These are phyloP conservation scores for Pseudococcus jackbeardsleyi DNA, from an alignment of 2,888 invertebrate species.

Conservation along the genomic window DNA sequence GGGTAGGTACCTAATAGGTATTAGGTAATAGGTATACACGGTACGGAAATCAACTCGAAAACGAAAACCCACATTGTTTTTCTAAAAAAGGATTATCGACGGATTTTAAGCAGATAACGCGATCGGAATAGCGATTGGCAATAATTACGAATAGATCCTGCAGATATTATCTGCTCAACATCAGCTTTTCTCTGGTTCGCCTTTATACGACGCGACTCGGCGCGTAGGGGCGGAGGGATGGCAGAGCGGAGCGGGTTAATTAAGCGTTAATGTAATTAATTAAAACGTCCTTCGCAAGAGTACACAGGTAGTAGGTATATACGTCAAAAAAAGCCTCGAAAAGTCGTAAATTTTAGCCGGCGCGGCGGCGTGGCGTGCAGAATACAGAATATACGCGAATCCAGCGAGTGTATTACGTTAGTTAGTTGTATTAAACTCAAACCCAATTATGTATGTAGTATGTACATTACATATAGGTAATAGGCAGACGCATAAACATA, in stretches of 20 bases:
- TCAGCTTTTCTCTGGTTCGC: not conserved
- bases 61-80: no score
- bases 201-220: not conserved
- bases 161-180: not conserved
- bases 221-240: not conserved
- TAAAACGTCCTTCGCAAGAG: constrained; percentile 7
- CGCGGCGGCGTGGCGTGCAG: not conserved
- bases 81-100: no score
- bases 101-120: no score
- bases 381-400: not conserved
- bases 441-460: no score
- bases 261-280: constrained; percentile 7
- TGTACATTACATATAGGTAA: no score
- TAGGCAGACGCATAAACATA: not conserved
- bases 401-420: not conserved
- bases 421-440: no score
- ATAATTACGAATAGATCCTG: no score
- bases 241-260: not conserved
- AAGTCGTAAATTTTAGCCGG: not conserved
- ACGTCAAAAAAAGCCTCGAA: constrained; percentile 12
- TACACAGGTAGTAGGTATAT: not conserved
- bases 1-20: no score
- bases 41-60: no score
- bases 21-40: no score
- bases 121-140: no score